Conservation (phyloP, 2,113 vertebrate genomes). For the Equus przewalskii region DNA sequence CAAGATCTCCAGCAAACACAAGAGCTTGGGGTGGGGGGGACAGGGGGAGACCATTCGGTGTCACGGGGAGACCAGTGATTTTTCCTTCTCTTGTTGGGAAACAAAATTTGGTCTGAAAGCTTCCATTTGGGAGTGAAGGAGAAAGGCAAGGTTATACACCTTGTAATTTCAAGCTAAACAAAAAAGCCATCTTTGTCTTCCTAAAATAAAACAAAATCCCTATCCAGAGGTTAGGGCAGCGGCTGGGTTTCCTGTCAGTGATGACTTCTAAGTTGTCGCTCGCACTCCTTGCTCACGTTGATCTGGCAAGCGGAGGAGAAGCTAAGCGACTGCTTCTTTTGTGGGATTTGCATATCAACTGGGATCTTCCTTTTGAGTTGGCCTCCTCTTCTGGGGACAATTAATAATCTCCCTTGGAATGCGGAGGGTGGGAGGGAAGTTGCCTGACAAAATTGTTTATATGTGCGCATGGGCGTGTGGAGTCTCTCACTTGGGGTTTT, state of each 20-base stretch:
- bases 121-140: conserved; percentile 35
- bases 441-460: neutral
- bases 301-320: neutral
- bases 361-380: conserved; percentile 55
- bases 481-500: neutral
- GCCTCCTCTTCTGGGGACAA: conserved; percentile 53
- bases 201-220: conserved; percentile 58
- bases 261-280: neutral
- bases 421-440: neutral
- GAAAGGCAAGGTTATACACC: conserved; percentile 53
- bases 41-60: neutral
- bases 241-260: neutral
- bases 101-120: conserved; percentile 53
- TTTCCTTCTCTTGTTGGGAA: conserved; percentile 57
- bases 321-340: conserved; percentile 12
- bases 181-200: conserved; percentile 45
- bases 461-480: neutral
- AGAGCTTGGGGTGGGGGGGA: conserved; percentile 57
- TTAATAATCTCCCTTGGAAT: conserved; percentile 74
- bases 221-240: neutral
- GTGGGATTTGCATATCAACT: conserved; percentile 70
- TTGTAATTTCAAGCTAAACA: conserved; percentile 75
- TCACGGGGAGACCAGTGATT: conserved; percentile 50
- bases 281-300: neutral
- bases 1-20: conserved; percentile 70